These are phyloP conservation scores for Nephrotoma guestfalica DNA, from an alignment of 2,888 invertebrate genomes.

Conservation along the genomic window DNA sequence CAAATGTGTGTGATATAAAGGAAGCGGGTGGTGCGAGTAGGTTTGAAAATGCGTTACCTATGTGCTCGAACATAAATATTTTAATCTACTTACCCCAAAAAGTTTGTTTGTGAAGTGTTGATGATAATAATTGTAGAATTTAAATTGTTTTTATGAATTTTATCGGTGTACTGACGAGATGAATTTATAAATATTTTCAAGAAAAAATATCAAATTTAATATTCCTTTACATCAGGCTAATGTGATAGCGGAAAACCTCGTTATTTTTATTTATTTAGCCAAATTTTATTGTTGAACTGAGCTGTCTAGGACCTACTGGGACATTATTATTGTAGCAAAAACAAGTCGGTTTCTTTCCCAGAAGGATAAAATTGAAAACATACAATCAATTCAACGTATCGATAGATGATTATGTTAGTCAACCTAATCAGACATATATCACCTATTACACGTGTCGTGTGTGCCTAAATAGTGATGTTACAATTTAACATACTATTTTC, in stretches of 20 bases:
- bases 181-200: neutral
- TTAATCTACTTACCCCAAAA: neutral
- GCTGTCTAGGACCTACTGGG: neutral
- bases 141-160: neutral
- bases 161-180: neutral
- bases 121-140: neutral
- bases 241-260: neutral
- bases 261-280: neutral
- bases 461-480: too few species aligned
- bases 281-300: neutral
- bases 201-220: neutral
- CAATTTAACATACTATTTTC: too few species aligned
- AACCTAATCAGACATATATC: neutral
- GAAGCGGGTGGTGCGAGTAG: neutral
- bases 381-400: neutral
- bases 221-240: neutral
- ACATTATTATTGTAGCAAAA: neutral
- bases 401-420: too few species aligned
- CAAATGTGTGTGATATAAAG: neutral
- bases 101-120: neutral
- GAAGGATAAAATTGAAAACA: neutral
- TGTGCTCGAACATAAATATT: neutral
- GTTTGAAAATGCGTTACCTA: neutral
- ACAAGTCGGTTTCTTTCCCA: neutral
- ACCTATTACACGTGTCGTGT: neutral